Evolutionary conservation across 2,113 vertebrate genomes (phyloP), one percentile per base, ranked within the genome.

Genomic region (Pseudorhombus dupliciocellatus): DNA sequence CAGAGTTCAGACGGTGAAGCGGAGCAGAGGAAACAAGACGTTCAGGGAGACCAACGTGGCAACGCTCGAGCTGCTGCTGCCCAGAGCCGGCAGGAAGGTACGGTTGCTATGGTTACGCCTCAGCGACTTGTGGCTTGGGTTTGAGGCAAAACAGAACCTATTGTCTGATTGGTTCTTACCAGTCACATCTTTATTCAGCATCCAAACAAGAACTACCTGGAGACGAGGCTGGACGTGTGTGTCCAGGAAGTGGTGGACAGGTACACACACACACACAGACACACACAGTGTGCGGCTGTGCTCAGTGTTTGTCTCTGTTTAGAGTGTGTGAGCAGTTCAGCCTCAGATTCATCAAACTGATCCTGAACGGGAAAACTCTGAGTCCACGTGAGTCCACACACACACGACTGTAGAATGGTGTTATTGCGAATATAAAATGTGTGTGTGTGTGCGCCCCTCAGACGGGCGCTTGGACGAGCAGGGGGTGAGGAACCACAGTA

Each of bases 401-500:
- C 30, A 21, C n/a, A n/a, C n/a, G n/a, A 21, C 48, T 37, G 34
- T 37, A 11, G 34, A 37, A 34, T 34, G 11, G 8, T 34, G 31
- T 34, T 34, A 2, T 10, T 37, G 34, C 10, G 1, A 12, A 37
- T 37, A 37, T 37, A 37, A 37, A 37, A 37, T 60, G 24, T 55
- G 18, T 56, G 30, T 26, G 51, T 54, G 50, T 75, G 52, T 20
- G 24, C 16, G 11, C 1, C 4, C 57, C 64, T 58, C 83, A 98
- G 97, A 92, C 44, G 93, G 90, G 77, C 92, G 87, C 0, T 93
- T 99, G 11, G 93, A 94, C 30, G 92, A 95, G 7, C 97, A 98
- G 80, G 95, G 94, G 0, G 92, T 99, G 52, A 93, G 91, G 54
- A 97, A 98, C 92, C 96, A 98, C 42, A 94, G 95, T 2, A 97